A percentile compares a stretch with the other conserved stretches of the same genome.
These are phyloP conservation scores for Bradysia coprophila DNA, from an alignment of 1,140 invertebrate genomes.

Conservation along the genomic window DNA sequence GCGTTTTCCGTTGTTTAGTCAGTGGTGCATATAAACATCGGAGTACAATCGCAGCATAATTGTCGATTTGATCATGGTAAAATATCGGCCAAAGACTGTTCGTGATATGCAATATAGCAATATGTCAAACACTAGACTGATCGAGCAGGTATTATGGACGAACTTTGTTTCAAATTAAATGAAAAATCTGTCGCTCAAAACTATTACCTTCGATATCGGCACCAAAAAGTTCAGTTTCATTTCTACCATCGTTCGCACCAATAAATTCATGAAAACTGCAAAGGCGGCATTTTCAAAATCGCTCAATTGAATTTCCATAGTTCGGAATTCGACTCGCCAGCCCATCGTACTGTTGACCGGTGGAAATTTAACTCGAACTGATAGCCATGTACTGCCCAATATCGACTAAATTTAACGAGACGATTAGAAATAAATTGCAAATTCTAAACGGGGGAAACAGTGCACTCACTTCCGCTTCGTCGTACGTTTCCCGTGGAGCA, in stretches of 20 bases:
- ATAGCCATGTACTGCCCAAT: neutral
- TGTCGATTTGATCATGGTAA: too few species aligned
- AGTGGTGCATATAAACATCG: too few species aligned
- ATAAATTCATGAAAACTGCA: conserved; percentile 39
- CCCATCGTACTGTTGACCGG: conserved; percentile 44
- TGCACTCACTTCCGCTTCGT: neutral
- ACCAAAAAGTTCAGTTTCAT: neutral
- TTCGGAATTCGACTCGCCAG: conserved; percentile 62
- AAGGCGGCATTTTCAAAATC: conserved; percentile 72
- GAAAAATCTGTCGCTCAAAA: too few species aligned
- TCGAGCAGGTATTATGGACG: too few species aligned
- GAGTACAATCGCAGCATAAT: too few species aligned
- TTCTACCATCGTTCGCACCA: neutral
- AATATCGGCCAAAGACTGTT: too few species aligned
- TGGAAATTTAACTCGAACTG: conserved; percentile 27
- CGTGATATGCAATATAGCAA: too few species aligned
- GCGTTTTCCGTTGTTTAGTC: too few species aligned
- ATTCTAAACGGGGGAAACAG: neutral
- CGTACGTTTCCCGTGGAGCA: too few species aligned
- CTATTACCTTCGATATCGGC: too few species aligned
- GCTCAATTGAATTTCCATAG: conserved; percentile 56
- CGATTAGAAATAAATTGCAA: neutral
- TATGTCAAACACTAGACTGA: too few species aligned
- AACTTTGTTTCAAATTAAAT: too few species aligned
- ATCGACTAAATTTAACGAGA: neutral